phyloP scores from a whole-genome alignment of 2,888 invertebrate species.

The Bibio marci region DNA sequence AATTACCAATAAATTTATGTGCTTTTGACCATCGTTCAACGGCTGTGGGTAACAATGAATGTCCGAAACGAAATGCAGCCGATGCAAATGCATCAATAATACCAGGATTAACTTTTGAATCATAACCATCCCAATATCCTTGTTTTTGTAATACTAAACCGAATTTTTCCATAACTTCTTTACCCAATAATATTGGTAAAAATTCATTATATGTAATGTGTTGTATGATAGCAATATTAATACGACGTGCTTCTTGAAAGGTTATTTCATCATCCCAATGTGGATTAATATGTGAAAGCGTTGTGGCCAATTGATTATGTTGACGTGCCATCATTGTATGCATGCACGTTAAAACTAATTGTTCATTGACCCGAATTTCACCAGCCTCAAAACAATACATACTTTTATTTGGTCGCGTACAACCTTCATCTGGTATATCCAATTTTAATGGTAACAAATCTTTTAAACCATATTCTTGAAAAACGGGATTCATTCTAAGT shows the following conservation, averaged over 20 bases:
- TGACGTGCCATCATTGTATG: constrained; percentile 82
- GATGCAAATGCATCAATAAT: constrained; percentile 82
- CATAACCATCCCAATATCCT: constrained; percentile 43
- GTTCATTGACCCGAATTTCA: constrained; percentile 85
- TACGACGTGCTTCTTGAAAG: constrained; percentile 72
- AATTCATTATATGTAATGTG: constrained; percentile 85
- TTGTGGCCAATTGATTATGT: constrained; percentile 72
- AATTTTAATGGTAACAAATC: constrained; percentile 74
- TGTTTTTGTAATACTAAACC: constrained; percentile 69
- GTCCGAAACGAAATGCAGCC: constrained; percentile 83
- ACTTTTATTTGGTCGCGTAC: constrained; percentile 72
- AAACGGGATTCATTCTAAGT: constrained; percentile 76
- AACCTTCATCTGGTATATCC: constrained; percentile 83
- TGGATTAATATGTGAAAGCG: constrained; percentile 61
- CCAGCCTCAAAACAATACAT: constrained; percentile 90
- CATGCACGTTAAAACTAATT: constrained; percentile 76
- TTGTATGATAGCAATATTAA: constrained; percentile 73
- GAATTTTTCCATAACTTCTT: constrained; percentile 83
- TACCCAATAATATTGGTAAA: constrained; percentile 71
- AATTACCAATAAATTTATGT: constrained; percentile 76
- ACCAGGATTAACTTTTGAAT: constrained; percentile 67
- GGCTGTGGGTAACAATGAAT: constrained; percentile 75
- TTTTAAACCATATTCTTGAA: constrained; percentile 71
- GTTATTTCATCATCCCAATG: constrained; percentile 89
- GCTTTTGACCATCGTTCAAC: constrained; percentile 90